A percentile compares a stretch with the other conserved stretches of the same genome.
phyloP scores from a whole-genome alignment of 2,888 invertebrate genomes.

The Caenorhabditis afra region DNA sequence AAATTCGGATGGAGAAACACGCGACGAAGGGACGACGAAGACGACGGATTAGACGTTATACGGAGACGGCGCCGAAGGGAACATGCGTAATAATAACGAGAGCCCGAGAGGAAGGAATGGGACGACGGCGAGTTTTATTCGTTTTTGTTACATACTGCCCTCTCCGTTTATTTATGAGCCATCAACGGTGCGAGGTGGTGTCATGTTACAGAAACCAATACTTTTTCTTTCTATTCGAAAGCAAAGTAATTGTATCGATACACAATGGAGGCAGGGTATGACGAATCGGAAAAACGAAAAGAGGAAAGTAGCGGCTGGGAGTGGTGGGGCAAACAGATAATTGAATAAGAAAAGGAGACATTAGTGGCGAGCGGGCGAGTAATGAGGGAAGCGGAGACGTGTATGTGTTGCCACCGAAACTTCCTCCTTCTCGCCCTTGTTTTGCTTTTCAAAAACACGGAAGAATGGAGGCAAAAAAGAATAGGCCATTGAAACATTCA shows the following conservation, averaged over 20 bases:
- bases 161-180: slow-evolving; percentile 24
- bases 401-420: slow-evolving; percentile 5
- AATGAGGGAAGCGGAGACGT: slow-evolving; percentile 18
- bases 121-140: neutral
- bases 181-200: slow-evolving; percentile 39
- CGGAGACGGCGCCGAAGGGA: slow-evolving; percentile 8
- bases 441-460: slow-evolving; percentile 15
- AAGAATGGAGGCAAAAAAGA: slow-evolving; percentile 9
- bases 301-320: neutral
- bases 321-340: slow-evolving; percentile 36
- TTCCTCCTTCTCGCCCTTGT: neutral
- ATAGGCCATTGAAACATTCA: slow-evolving; percentile 27
- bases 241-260: slow-evolving; percentile 1
- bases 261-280: slow-evolving; percentile 2
- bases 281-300: slow-evolving; percentile 9
- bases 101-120: neutral
- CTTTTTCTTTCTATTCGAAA: slow-evolving; percentile 1
- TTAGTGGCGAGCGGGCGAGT: slow-evolving; percentile 33
- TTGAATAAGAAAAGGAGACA: slow-evolving; percentile 50
- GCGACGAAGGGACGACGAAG: slow-evolving; percentile 25
- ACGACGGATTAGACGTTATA: slow-evolving; percentile 38
- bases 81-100: slow-evolving; percentile 32
- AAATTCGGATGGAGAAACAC: slow-evolving; percentile 36
- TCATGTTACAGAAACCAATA: slow-evolving; percentile 32
- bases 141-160: neutral